phyloP scores from a whole-genome alignment of 2,113 vertebrate genomes.

The Chaetodon auriga region DNA sequence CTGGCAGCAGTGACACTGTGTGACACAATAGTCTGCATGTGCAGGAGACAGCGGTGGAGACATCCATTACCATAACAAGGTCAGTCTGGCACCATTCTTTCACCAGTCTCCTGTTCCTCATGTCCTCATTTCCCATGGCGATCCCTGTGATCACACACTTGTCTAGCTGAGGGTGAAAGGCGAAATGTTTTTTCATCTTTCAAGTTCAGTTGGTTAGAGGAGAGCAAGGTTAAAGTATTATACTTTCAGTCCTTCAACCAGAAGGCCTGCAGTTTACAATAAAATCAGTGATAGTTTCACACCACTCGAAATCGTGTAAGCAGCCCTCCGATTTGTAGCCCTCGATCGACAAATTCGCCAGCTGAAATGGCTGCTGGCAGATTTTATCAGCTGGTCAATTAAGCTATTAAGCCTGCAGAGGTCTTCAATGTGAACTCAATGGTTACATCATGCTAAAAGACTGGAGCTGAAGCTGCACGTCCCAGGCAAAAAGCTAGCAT shows the following conservation, averaged over 20 bases:
- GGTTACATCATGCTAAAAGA: too few relatives aligned
- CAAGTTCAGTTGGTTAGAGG: background rate
- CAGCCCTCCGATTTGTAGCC: too few relatives aligned
- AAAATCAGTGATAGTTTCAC: background rate
- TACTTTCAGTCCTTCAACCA: background rate
- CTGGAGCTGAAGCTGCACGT: too few relatives aligned
- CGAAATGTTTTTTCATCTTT: constrained; percentile 4
- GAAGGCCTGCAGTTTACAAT: background rate
- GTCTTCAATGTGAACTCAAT: background rate
- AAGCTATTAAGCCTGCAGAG: background rate
- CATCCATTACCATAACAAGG: constrained; percentile 79
- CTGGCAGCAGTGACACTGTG: constrained; percentile 27
- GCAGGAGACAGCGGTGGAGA: constrained; percentile 42
- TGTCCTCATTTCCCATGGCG: constrained; percentile 87
- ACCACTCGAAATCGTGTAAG: background rate
- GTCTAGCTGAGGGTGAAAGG: constrained; percentile 86
- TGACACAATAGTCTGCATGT: constrained; percentile 44
- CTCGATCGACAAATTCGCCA: too few relatives aligned
- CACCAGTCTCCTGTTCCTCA: constrained; percentile 92
- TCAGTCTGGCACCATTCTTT: constrained; percentile 87
- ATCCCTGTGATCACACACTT: constrained; percentile 92
- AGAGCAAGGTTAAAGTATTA: background rate
- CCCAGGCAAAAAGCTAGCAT: too few relatives aligned
- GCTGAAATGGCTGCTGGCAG: too few relatives aligned
- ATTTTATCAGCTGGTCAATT: too few relatives aligned